Base-by-base conservation (phyloP, 1,140 invertebrate genomes). In the Zaprionus davidi region DNA sequence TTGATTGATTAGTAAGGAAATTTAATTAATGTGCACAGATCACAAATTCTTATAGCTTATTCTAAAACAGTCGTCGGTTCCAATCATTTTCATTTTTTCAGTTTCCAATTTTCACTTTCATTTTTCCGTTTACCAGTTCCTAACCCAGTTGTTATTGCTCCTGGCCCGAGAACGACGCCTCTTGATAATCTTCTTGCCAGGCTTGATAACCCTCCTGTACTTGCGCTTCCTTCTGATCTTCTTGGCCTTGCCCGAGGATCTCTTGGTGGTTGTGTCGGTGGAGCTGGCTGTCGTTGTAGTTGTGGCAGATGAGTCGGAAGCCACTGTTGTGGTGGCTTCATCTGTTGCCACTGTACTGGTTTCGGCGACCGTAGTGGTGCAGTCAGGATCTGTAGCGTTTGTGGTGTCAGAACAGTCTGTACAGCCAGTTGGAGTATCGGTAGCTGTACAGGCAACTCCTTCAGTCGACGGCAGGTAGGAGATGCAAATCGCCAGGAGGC, bases 401-500 rank as follows among this genome's bases (percentile, higher is more conserved):
- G 36, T 15, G 3, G 41, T 46, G 41, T 17, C 41, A 2, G 41
- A 15, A 38, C 36, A n/a, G 15, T 17, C 15, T 1, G 41, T 17
- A 9, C 38, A 41, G 9, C 31, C 31, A 11, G 41, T 46, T 46
- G 41, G 41, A 3, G 41, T 46, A 17, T 20, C 41, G 1, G 41
- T n/a, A 7, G n/a, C 41, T 1, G 41, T 46, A 5, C 41, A 46
- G n/a, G 41, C 41, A 46, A 1, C n/a, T 46, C 41, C 41, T n/a
- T 68, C 12, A 41, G 17, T 36, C 13, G 11, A 15, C 0, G 65
- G 65, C 17, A 68, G 5, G 7, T 26, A 17, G 13, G 20, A 34
- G 9, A 58, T 9, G 28, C 55, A 49, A 6, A 58, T 58, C 12
- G 38, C 65, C 65, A 68, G 7, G 26, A 68, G 9, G 38, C 36